Percentiles rank a stretch among this genome's conserved stretches.
Evolutionary conservation across 2,888 invertebrate species (phyloP).

Genomic region (Lithophane leautieri): DNA sequence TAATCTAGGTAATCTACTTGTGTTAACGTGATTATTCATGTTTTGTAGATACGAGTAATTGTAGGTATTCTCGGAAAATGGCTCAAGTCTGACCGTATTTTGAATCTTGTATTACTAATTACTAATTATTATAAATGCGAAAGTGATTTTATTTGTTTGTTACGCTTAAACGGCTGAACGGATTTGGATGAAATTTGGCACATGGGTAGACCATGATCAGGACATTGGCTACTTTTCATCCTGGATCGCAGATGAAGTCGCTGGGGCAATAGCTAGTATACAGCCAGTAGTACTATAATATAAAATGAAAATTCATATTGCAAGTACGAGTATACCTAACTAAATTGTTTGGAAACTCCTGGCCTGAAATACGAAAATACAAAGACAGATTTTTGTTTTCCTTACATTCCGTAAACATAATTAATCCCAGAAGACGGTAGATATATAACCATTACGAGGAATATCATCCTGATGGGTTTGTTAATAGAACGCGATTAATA

Average conservation of each 20-base stretch:
- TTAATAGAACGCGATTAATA: slow-evolving; percentile 59
- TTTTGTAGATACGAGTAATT: not conserved
- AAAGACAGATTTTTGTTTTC: not conserved
- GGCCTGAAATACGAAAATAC: not conserved
- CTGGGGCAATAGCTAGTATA: no score
- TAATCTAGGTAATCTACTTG: slow-evolving; percentile 7
- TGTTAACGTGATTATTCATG: not conserved
- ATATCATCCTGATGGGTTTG: slow-evolving; percentile 42
- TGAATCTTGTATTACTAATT: not conserved
- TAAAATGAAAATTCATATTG: not conserved
- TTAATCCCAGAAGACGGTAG: slow-evolving; percentile 28
- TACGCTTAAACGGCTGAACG: no score
- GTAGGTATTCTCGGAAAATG: not conserved
- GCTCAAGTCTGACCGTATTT: not conserved
- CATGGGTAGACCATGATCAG: no score
- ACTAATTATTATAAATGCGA: no score
- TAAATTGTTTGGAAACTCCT: not conserved
- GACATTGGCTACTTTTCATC: no score
- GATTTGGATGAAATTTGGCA: no score
- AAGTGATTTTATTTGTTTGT: no score
- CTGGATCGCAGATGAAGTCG: no score
- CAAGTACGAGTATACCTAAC: no score
- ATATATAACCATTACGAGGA: slow-evolving; percentile 46
- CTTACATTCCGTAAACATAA: slow-evolving; percentile 18
- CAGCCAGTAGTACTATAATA: no score